phyloP scores from a whole-genome alignment of 2,888 invertebrate species.

The Epinotia ramella region DNA sequence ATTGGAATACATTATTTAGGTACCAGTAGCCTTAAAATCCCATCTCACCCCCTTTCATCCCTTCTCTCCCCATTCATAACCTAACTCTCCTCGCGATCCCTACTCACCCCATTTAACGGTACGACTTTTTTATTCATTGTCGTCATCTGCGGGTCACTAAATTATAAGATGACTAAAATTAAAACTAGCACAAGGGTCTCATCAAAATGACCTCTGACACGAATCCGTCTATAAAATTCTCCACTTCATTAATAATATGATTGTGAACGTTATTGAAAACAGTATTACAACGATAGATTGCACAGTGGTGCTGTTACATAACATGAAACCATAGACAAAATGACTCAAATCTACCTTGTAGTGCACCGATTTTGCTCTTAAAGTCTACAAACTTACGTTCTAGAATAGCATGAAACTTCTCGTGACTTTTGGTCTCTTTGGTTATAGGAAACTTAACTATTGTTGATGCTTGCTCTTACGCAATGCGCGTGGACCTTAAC shows the following conservation, averaged over 20 bases:
- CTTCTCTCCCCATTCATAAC: no score
- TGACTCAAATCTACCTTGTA: not conserved
- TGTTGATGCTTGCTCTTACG: conserved; percentile 38
- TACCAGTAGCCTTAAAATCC: no score
- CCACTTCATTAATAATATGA: conserved; percentile 36
- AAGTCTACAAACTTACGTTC: not conserved
- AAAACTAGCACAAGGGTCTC: conserved; percentile 35
- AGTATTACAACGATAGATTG: conserved; percentile 54
- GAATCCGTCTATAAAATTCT: conserved; percentile 23
- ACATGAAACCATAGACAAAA: not conserved
- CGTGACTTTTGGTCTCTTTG: not conserved
- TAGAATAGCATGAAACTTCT: not conserved
- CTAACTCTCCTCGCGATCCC: no score
- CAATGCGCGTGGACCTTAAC: conserved; percentile 12
- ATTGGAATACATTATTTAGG: no score
- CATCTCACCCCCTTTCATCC: no score
- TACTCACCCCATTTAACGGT: no score
- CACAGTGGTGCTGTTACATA: conserved; percentile 45
- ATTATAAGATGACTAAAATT: not conserved
- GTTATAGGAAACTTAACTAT: conserved; percentile 50
- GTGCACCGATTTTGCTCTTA: not conserved
- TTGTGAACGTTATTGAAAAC: conserved; percentile 38
- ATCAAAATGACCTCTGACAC: conserved; percentile 37
- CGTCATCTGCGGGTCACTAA: not conserved
- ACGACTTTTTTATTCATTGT: not conserved